Percentiles rank a stretch among this genome's conserved stretches.
Conservation (phyloP, 2,888 invertebrate species). For the Melolontha melolontha region DNA sequence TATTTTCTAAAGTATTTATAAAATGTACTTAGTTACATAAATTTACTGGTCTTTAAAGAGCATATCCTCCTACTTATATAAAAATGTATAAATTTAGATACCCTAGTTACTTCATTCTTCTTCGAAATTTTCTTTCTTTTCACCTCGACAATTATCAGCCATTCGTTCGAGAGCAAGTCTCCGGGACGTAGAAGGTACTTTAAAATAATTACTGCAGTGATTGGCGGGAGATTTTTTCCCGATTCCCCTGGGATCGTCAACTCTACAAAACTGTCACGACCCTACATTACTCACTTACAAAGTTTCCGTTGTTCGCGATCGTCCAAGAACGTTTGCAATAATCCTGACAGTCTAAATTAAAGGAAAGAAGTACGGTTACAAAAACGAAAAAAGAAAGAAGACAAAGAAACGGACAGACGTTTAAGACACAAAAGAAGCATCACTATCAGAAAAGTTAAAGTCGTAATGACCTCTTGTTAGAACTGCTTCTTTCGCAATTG, state of each 20-base stretch:
- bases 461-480: not conserved
- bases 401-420: slow-evolving; percentile 3
- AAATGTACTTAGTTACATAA: too few relatives aligned
- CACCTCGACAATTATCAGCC: slow-evolving; percentile 21
- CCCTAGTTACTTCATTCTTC: not conserved
- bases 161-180: slow-evolving; percentile 20
- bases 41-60: not conserved
- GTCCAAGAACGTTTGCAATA: slow-evolving; percentile 45
- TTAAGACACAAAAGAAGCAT: not conserved
- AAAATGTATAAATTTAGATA: not conserved
- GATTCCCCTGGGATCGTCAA: slow-evolving; percentile 55
- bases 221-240: slow-evolving; percentile 58
- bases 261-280: slow-evolving; percentile 58
- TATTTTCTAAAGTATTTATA: too few relatives aligned
- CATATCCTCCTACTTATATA: too few relatives aligned
- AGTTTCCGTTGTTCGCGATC: slow-evolving; percentile 46
- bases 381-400: slow-evolving; percentile 16
- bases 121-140: slow-evolving; percentile 7
- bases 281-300: slow-evolving; percentile 52
- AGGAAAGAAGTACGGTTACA: slow-evolving; percentile 35
- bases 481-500: too few relatives aligned
- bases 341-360: slow-evolving; percentile 48
- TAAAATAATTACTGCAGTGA: slow-evolving; percentile 63
- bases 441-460: slow-evolving; percentile 13
- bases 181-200: slow-evolving; percentile 56